Evolutionary conservation across 2,888 invertebrate species (phyloP).

Genomic region (Xanthia icteritia): DNA sequence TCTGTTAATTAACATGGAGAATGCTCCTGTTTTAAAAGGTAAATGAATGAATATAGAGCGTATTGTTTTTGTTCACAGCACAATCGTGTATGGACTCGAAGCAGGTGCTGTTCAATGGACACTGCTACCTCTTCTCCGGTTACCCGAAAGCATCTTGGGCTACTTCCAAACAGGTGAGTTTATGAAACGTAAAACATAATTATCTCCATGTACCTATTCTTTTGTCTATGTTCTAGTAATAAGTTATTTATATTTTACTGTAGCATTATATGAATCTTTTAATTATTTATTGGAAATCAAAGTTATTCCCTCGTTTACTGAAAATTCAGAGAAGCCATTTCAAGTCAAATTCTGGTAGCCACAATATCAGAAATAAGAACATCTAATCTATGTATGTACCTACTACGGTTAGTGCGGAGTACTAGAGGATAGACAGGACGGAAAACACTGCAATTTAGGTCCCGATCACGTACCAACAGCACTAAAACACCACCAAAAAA

Average conservation of each 20-base stretch:
- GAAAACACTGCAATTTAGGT: background rate
- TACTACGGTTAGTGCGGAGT: no score
- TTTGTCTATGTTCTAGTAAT: no score
- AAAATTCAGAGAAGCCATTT: no score
- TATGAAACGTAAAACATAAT: background rate
- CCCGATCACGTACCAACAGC: conserved; percentile 23
- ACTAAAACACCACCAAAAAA: background rate
- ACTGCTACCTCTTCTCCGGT: conserved; percentile 94
- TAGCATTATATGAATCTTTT: no score
- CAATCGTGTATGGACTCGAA: conserved; percentile 93
- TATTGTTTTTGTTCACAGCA: conserved; percentile 82
- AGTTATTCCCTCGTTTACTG: no score
- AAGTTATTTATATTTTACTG: no score
- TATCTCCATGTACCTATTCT: no score
- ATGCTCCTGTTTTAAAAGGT: conserved; percentile 13
- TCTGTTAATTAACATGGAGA: conserved; percentile 26
- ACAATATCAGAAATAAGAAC: no score
- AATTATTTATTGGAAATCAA: no score
- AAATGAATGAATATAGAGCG: conserved; percentile 1
- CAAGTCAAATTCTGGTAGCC: no score
- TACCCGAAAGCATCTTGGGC: conserved; percentile 94
- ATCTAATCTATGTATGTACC: no score
- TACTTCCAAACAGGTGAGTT: conserved; percentile 82
- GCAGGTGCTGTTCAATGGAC: conserved; percentile 92
- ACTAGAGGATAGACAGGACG: no score